Evolutionary conservation across 2,113 vertebrate species (phyloP), one percentile per base, ranked within the genome.

Genomic region (Gorilla gorilla): DNA sequence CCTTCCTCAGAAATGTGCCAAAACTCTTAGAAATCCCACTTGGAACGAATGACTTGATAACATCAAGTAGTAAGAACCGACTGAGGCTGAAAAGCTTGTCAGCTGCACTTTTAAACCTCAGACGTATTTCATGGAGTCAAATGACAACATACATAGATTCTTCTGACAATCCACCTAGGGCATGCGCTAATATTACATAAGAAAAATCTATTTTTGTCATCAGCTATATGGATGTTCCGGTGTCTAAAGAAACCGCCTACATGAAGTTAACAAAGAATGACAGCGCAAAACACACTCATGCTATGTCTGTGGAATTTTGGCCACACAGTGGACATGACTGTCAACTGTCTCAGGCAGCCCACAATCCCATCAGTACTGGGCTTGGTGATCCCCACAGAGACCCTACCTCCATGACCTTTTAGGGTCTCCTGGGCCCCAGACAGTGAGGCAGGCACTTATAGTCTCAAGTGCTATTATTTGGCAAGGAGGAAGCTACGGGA

Each of bases 181-280:
- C 35, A 22, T 8, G 27, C 0, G 4, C 70, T 55, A 3, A 14
- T 6, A 3, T 1, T 30, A 18, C 0, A 0, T 1, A 17, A 27
- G 25, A 12, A 45, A 9, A 14, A 1, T 8, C 57, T 43, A 4
- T 48, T 87, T 68, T 10, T 40, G 43, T 22, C 72, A 38, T 22
- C 7, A 4, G 68, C 22, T 70, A 38, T n/a, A 27, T 2, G 27
- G 35, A 55, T 32, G 43, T 13, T 13, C 38, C 1, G 1, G 43
- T 0, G n/a, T 61, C 18, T 14, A 3, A 25, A 45, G 35, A n/a
- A 50, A 75, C 1, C 23, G 59, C 1, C 4, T 5, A 27, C 23
- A 13, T 0, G 13, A 52, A 23, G 61, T 32, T 32, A 13, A 2
- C 12, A 12, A 11, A 30, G 66, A 35, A 38, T 1, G 1, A 3